Evolutionary conservation across 2,797 vertebrate species (phyloP), one percentile per base, ranked within the genome.

Genomic region (Micrastur ruficollis): DNA sequence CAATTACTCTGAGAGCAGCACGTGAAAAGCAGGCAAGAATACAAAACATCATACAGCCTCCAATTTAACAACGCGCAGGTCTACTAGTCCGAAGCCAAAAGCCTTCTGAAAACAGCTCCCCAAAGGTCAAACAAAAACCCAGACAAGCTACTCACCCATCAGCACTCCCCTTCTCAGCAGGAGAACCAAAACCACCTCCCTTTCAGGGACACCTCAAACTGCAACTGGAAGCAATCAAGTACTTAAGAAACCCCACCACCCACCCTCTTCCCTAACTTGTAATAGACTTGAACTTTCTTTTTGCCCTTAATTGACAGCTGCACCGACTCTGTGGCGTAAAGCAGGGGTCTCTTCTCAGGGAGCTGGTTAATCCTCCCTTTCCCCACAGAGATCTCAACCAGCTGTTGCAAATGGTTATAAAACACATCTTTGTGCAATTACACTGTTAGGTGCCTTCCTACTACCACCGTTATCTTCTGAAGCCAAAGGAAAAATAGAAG

Each of bases 131-230:
- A 26, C 2, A 49, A 61, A 71, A 11, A 2, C 8, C 3, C 32
- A 53, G 3, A 4, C 7, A 67, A 7, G 11, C 17, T 65, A 71
- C 63, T 70, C 47, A 90, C 83, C 70, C n/a, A n/a, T 6, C 38
- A 34, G 3, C 23, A 16, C 5, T 1, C 8, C 44, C 9, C 56
- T 34, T 25, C 29, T 5, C 56, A 23, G 5, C 22, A 46, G 3
- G 5, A 8, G 1, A 31, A 1, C 5, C 21, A 65, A 27, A 42
- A 44, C 2, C 20, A 29, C 4, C 21, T n/a, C 18, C 18, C n/a
- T 19, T 27, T 23, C 31, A 8, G 18, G 14, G 4, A 14, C 8
- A 3, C 9, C 3, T 11, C 20, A 7, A 61, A 7, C 18, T 46
- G 1, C 19, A 87, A 49, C 17, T 2, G 6, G 23, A 31, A 71